These are phyloP conservation scores for Oreotrochilus melanogaster DNA, from an alignment of 2,113 vertebrate species.

Conservation along the genomic window DNA sequence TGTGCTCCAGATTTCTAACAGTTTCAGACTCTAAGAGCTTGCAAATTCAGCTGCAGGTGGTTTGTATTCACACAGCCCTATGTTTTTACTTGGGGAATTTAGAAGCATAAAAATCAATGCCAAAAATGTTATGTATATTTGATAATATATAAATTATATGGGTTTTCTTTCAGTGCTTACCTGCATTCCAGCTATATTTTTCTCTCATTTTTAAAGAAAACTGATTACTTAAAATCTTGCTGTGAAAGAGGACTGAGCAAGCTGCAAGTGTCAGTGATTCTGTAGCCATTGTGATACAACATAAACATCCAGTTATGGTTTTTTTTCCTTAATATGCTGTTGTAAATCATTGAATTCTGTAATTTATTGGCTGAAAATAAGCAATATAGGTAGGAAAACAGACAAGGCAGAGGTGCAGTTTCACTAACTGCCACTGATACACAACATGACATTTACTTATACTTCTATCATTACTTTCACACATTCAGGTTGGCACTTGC, in stretches of 20 bases:
- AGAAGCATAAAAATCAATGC: neutral
- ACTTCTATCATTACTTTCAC: conserved; percentile 39
- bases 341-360: neutral
- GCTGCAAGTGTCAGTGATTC: neutral
- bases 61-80: neutral
- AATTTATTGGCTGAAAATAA: neutral
- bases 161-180: neutral
- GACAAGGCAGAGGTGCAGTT: neutral
- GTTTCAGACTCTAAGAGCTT: neutral
- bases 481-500: conserved; percentile 39
- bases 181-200: neutral
- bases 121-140: neutral
- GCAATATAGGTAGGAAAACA: neutral
- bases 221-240: neutral
- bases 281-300: neutral
- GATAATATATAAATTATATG: neutral
- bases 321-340: neutral
- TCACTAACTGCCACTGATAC: neutral
- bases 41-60: neutral
- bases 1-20: neutral
- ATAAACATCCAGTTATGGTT: neutral
- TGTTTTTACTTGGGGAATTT: neutral
- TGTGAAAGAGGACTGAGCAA: neutral
- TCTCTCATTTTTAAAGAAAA: neutral
- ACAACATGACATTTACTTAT: conserved; percentile 36